A percentile compares a stretch with the other conserved stretches of the same genome.
Evolutionary conservation across 2,113 vertebrate genomes (phyloP).

Genomic region (Amblyopsis rosae): DNA sequence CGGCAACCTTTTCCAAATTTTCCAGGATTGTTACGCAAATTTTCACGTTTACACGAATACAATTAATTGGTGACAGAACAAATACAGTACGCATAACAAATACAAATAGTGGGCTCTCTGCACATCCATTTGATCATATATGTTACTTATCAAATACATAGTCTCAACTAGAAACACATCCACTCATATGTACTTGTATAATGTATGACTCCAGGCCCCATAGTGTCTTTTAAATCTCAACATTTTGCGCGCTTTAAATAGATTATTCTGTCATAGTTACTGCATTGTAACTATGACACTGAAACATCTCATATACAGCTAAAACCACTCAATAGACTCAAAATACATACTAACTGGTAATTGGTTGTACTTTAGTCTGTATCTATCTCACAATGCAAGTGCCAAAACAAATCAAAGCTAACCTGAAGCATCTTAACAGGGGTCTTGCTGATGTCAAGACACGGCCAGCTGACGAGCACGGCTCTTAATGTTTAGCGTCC

Average conservation of each 20-base stretch:
- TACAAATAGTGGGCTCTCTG: too few relatives aligned
- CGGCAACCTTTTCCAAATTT: too few relatives aligned
- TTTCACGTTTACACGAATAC: too few relatives aligned
- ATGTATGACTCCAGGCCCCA: background rate
- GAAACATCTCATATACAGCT: constrained; percentile 17
- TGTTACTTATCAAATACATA: constrained; percentile 14
- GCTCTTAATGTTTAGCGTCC: constrained; percentile 65
- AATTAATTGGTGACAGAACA: too few relatives aligned
- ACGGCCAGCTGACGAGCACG: constrained; percentile 50
- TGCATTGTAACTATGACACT: constrained; percentile 14
- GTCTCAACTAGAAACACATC: constrained; percentile 1
- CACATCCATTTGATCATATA: constrained; percentile 14
- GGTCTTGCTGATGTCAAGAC: background rate
- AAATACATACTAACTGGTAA: background rate
- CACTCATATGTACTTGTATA: constrained; percentile 10
- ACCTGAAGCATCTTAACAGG: background rate
- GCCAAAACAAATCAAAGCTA: constrained; percentile 23
- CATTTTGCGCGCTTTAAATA: constrained; percentile 9
- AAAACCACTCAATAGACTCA: background rate
- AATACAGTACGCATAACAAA: too few relatives aligned
- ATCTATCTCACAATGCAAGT: constrained; percentile 40
- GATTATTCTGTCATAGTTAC: constrained; percentile 3
- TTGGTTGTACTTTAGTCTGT: constrained; percentile 23
- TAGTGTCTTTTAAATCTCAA: background rate
- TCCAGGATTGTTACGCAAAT: too few relatives aligned